Percentiles rank a stretch among this genome's conserved stretches.
Conservation (phyloP, 2,888 invertebrate genomes). For the Eilema depressum region DNA sequence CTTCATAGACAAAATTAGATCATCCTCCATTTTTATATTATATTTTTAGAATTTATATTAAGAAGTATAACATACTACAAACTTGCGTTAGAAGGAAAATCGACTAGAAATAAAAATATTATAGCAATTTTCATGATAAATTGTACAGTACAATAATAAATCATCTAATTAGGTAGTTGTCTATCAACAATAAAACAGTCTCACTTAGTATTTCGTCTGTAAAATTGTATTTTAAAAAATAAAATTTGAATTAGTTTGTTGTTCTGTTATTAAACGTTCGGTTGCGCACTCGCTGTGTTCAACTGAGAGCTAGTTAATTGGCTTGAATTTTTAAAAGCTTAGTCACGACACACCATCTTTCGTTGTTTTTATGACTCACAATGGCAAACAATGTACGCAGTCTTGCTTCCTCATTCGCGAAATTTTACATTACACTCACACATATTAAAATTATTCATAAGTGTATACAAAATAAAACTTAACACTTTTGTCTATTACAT, state of each 20-base stretch:
- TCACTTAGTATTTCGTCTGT: background rate
- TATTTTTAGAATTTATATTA: conserved; percentile 32
- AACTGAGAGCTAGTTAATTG: conserved; percentile 70
- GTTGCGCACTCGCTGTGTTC: conserved; percentile 37
- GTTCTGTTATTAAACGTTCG: conserved; percentile 32
- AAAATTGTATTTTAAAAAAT: background rate
- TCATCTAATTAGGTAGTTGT: background rate
- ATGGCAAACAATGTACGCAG: conserved; percentile 63
- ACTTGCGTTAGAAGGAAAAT: background rate
- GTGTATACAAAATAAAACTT: conserved; percentile 23
- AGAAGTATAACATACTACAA: background rate
- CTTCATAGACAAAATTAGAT: conserved; percentile 62
- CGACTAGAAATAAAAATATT: background rate
- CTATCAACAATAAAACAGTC: background rate
- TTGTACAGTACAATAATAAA: background rate
- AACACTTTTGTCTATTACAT: conserved; percentile 36
- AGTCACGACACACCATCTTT: conserved; percentile 74
- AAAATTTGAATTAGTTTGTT: background rate
- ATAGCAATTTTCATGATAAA: background rate
- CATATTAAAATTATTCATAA: conserved; percentile 16
- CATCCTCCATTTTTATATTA: conserved; percentile 52
- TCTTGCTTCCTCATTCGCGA: conserved; percentile 66
- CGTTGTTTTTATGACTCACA: conserved; percentile 76
- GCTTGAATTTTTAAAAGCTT: conserved; percentile 81
- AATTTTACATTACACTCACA: conserved; percentile 50